A percentile compares a stretch with the other conserved stretches of the same genome.
Conservation (phyloP, 2,113 vertebrate species). For the Oxyruncus cristatus region DNA sequence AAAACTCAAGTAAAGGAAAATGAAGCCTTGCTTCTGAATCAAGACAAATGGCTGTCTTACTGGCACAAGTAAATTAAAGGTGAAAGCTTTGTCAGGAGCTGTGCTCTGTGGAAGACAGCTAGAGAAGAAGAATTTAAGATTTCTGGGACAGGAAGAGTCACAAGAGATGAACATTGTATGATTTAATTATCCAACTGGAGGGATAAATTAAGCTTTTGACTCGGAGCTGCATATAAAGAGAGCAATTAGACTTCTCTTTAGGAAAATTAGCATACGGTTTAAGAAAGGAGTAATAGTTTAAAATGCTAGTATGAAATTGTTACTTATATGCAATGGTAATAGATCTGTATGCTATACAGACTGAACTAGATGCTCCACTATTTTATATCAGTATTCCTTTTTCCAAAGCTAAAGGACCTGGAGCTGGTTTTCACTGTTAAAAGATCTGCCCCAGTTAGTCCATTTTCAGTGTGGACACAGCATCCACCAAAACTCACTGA, state of each 20-base stretch:
- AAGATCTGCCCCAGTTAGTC: background rate
- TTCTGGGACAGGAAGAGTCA: conserved; percentile 25
- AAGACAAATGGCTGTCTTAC: background rate
- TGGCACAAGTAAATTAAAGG: background rate
- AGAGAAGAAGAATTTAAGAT: background rate
- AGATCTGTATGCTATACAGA: background rate
- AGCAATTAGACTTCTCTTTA: conserved; percentile 25
- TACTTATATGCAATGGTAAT: background rate
- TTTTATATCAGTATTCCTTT: background rate
- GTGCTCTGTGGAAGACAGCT: conserved; percentile 8
- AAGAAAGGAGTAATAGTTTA: conserved; percentile 10
- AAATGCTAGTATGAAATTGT: background rate
- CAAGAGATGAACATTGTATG: background rate
- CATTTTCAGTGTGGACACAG: background rate
- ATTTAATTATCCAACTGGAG: conserved; percentile 41
- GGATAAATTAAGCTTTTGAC: conserved; percentile 41
- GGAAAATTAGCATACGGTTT: conserved; percentile 29
- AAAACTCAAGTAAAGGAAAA: conserved; percentile 3
- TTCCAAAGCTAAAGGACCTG: background rate
- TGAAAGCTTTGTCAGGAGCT: conserved; percentile 46
- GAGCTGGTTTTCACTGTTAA: background rate
- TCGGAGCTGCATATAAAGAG: conserved; percentile 35
- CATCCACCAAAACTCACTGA: background rate
- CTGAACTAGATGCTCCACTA: background rate
- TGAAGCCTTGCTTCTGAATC: background rate